Evolutionary conservation across 1,140 invertebrate species (phyloP).

Genomic region (Meloidogyne exigua): DNA sequence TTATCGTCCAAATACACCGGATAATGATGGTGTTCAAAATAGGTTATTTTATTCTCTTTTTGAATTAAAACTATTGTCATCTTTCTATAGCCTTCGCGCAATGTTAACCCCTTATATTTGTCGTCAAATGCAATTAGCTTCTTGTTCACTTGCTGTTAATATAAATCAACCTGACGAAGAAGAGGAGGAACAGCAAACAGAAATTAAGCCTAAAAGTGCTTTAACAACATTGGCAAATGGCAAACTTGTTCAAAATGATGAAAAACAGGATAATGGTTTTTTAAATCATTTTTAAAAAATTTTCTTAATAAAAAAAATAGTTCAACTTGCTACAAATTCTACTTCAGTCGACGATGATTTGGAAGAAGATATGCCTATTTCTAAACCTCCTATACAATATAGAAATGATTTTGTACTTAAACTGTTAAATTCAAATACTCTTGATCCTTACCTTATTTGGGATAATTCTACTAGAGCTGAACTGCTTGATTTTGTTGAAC

Average conservation of each 20-base stretch:
- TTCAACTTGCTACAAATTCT: background rate
- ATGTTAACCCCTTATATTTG: conserved; percentile 86
- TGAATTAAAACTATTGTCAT: background rate
- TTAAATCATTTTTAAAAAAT: background rate
- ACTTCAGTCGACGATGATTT: background rate
- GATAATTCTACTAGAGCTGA: conserved; percentile 92
- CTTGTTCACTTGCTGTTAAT: conserved; percentile 10
- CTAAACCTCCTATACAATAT: conserved; percentile 18
- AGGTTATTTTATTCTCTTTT: conserved; percentile 41
- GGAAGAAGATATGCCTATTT: conserved; percentile 7
- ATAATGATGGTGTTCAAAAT: conserved; percentile 71
- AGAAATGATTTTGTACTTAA: conserved; percentile 74
- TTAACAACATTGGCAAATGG: background rate
- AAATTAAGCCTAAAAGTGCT: background rate
- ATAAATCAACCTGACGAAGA: background rate
- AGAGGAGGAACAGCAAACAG: background rate
- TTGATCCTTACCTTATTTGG: conserved; percentile 94
- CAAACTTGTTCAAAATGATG: background rate
- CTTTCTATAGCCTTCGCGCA: conserved; percentile 69
- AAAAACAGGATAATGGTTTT: background rate
- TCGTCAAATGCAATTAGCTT: conserved; percentile 74
- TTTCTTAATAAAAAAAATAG: background rate
- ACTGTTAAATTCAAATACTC: conserved; percentile 87
- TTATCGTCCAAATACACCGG: conserved; percentile 72
- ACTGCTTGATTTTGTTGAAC: conserved; percentile 80